phyloP scores from a whole-genome alignment of 2,888 invertebrate species.

The Caenorhabditis drosophilae region DNA sequence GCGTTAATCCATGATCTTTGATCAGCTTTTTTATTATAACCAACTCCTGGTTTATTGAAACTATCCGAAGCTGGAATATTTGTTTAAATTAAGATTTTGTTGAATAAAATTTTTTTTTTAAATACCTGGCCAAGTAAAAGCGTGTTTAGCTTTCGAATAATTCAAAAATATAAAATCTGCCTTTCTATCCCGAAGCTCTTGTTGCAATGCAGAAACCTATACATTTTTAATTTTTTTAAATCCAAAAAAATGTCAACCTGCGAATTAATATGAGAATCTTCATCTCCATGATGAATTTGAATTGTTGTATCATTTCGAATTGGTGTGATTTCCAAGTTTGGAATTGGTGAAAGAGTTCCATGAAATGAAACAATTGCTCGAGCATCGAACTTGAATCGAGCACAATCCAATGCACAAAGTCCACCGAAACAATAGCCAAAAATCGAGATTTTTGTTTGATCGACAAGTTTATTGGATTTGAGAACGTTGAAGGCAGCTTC shows the following conservation, averaged over 20 bases:
- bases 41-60: conserved; percentile 38
- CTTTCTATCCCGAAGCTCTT: conserved; percentile 53
- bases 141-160: conserved; percentile 58
- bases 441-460: conserved; percentile 41
- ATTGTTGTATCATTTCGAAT: conserved; percentile 38
- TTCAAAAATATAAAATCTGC: conserved; percentile 56
- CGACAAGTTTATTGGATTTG: conserved; percentile 40
- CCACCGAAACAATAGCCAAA: conserved; percentile 67
- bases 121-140: conserved; percentile 51
- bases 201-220: conserved; percentile 43
- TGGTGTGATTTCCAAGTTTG: conserved; percentile 36
- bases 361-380: conserved; percentile 61
- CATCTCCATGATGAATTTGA: conserved; percentile 61
- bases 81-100: neutral
- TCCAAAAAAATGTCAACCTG: neutral
- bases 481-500: conserved; percentile 45
- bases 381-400: conserved; percentile 44
- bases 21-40: conserved; percentile 48
- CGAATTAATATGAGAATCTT: conserved; percentile 46
- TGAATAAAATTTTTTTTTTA: conserved; percentile 1
- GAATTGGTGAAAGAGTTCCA: conserved; percentile 58
- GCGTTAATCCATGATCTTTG: conserved; percentile 48
- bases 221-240: conserved; percentile 23
- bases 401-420: conserved; percentile 59
- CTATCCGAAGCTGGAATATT: conserved; percentile 24